Conservation (phyloP, 2,113 vertebrate species). For the Agapornis roseicollis region DNA sequence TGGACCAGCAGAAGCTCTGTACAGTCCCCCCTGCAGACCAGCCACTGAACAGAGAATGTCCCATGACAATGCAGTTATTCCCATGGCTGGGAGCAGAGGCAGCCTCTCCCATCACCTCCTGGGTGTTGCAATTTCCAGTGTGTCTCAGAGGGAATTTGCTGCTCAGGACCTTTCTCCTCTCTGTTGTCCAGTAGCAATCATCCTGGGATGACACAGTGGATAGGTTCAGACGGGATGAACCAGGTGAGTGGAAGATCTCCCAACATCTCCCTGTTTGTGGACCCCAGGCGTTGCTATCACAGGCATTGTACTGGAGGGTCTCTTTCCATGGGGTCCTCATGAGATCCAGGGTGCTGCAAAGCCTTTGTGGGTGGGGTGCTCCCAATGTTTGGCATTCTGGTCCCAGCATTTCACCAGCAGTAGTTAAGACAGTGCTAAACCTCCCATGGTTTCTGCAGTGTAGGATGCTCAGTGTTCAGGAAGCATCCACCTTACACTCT, state of each 20-base stretch:
- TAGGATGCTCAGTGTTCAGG: neutral
- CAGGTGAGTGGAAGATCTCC: neutral
- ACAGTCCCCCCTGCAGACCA: neutral
- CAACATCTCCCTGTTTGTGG: neutral
- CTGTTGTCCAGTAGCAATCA: neutral
- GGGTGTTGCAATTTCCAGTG: neutral
- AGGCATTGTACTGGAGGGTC: neutral
- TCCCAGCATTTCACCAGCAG: neutral
- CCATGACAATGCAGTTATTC: neutral
- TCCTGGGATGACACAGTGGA: neutral
- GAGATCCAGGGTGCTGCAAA: neutral
- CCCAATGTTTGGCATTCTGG: neutral
- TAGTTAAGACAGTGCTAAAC: neutral
- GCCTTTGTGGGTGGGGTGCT: neutral
- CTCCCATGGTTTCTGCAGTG: neutral
- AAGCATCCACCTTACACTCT: neutral
- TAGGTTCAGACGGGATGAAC: rapidly evolving
- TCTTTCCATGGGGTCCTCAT: rapidly evolving
- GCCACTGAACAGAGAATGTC: neutral
- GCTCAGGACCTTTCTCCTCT: neutral
- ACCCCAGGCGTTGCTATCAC: neutral
- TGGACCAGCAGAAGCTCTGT: neutral
- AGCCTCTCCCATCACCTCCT: neutral
- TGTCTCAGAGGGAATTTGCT: neutral
- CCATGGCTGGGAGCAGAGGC: rapidly evolving